Base-by-base conservation (phyloP, 2,113 vertebrate genomes). In the Zosterops japonicus region DNA sequence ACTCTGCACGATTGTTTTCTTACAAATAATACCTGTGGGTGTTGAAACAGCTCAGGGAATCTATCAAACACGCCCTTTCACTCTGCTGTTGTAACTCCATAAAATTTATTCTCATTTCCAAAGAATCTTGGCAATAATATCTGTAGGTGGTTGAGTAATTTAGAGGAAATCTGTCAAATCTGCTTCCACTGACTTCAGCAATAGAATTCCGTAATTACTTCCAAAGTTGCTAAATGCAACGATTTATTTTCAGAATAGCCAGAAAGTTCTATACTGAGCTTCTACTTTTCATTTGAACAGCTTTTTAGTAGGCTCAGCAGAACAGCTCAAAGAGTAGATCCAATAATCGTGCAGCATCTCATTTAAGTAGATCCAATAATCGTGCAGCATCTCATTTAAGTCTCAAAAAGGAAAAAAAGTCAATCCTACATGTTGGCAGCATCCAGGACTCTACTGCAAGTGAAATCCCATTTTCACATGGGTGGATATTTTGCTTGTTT, bases 11-110 rank as follows among this genome's bases (percentile, higher is more conserved):
- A 98, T 98, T 98, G 98, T 98, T 98, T 98, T 97, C 98, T 98
- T 97, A 97, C 97, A 98, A 98, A 98, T 98, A 98, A 98, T 97
- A 98, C 98, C 98, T 98, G 98, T 97, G 98, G 97, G 98, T 98
- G 98, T 98, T 97, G 97, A 97, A 98, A 95, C 95, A 97, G 94
- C 86, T 97, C 95, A 85, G 91, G 84, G 94, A 98, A 98, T 97
- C 97, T 97, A 97, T 98, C 97, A 98, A 97, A 97, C 95, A 83
- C 60, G 96, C 91, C 96, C 97, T 97, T 97, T 97, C 97, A 97
- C 97, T 98, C 97, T 97, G 90, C 96, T 94, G 65, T 91, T 98
- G 83, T 59, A 97, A 97, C 96, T 96, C 96, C 89, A 94, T 95
- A 97, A 97, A 97, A 97, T 98, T 97, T 98, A 97, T 97, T 97